Evolutionary conservation across 1,140 invertebrate genomes (phyloP).

Genomic region (Drosophila obscura): DNA sequence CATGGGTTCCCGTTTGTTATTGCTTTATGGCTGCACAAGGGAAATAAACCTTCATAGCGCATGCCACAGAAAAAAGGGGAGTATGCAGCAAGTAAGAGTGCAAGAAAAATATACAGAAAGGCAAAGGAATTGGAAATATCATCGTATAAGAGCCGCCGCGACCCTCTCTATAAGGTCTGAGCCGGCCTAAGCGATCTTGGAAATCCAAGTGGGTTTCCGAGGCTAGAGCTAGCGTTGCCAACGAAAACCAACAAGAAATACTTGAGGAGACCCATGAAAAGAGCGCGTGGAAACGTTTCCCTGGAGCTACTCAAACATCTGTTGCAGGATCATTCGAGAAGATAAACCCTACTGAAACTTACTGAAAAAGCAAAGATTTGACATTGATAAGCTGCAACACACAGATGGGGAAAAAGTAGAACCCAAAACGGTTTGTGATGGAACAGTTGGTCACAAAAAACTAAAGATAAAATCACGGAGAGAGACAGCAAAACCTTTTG

Average conservation of each 20-base stretch:
- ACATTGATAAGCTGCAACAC: no score
- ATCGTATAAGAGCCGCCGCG: conserved; percentile 33
- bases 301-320: conserved; percentile 13
- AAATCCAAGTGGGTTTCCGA: conserved; percentile 1
- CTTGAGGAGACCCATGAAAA: neutral
- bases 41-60: conserved; percentile 45
- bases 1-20: conserved; percentile 3
- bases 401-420: no score
- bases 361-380: neutral
- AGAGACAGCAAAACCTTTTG: no score
- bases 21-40: conserved; percentile 2
- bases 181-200: neutral
- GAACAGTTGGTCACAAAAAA: no score
- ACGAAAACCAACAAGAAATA: conserved; percentile 15
- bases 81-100: conserved; percentile 12
- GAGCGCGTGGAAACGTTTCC: neutral
- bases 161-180: neutral
- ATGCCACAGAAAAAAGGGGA: conserved; percentile 50
- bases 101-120: conserved; percentile 18
- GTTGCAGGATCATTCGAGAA: neutral
- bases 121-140: conserved; percentile 37
- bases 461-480: neutral
- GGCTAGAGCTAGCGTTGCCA: conserved; percentile 11
- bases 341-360: neutral
- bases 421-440: no score